These are phyloP conservation scores for Nyctereutes procyonoides DNA, from an alignment of 2,113 vertebrate species.

Conservation along the genomic window DNA sequence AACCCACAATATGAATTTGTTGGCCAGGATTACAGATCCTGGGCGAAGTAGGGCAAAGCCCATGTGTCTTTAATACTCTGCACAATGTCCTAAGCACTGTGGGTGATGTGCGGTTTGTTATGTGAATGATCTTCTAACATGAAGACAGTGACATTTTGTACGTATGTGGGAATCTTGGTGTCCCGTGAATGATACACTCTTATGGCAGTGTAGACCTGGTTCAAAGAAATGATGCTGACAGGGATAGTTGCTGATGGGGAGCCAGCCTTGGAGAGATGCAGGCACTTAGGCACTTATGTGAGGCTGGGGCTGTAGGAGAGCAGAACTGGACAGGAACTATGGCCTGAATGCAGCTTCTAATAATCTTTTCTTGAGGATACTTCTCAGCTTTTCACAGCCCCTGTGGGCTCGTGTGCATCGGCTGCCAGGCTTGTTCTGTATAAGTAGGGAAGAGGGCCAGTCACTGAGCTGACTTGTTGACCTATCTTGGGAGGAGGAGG, in stretches of 20 bases:
- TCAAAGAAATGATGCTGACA: background rate
- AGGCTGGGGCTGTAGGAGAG: background rate
- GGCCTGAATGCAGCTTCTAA: background rate
- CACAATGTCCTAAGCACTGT: rapidly evolving
- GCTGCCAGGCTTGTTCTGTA: rapidly evolving
- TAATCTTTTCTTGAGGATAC: background rate
- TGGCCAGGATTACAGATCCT: background rate
- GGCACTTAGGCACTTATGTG: rapidly evolving
- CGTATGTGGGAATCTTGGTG: rapidly evolving
- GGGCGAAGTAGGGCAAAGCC: too few species aligned
- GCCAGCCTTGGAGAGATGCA: background rate
- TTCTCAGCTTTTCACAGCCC: rapidly evolving
- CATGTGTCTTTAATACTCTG: rapidly evolving
- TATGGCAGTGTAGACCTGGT: rapidly evolving
- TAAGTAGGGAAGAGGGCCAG: background rate
- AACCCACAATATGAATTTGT: rapidly evolving
- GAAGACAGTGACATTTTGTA: rapidly evolving
- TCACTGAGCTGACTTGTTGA: background rate
- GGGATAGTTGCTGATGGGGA: too few species aligned
- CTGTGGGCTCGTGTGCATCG: background rate
- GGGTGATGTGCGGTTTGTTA: rapidly evolving
- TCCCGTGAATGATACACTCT: background rate
- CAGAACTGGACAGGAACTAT: rapidly evolving
- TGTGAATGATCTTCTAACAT: background rate
- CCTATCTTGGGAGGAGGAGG: background rate